A percentile compares a stretch with the other conserved stretches of the same genome.
phyloP scores from a whole-genome alignment of 1,140 invertebrate genomes.

The Drosophila nannoptera region DNA sequence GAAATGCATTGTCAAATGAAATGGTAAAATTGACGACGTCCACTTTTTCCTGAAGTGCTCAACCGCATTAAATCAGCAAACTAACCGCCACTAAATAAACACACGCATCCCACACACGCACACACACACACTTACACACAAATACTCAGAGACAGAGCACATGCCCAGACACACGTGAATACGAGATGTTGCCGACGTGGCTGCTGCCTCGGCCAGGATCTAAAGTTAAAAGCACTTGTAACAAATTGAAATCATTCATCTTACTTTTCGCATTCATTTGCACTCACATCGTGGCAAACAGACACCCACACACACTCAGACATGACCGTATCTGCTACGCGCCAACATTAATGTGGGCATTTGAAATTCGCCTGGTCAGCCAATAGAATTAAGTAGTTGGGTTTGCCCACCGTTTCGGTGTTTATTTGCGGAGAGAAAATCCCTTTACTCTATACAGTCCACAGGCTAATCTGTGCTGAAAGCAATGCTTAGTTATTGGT shows the following conservation, averaged over 20 bases:
- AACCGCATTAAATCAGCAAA: conserved; percentile 75
- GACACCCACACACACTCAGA: conserved; percentile 15
- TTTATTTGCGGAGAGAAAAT: conserved; percentile 30
- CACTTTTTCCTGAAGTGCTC: conserved; percentile 70
- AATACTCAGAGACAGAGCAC: conserved; percentile 17
- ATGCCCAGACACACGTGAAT: conserved; percentile 6
- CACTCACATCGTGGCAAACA: conserved; percentile 36
- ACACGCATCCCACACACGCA: conserved; percentile 12
- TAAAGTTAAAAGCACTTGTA: conserved; percentile 75
- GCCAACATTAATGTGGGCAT: conserved; percentile 36
- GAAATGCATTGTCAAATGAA: conserved; percentile 77
- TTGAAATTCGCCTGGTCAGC: conserved; percentile 47
- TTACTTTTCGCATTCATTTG: conserved; percentile 73
- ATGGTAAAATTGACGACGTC: conserved; percentile 76
- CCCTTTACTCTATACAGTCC: not conserved
- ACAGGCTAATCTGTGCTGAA: not conserved
- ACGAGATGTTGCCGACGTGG: conserved; percentile 17
- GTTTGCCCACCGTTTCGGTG: conserved; percentile 6
- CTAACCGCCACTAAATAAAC: conserved; percentile 75
- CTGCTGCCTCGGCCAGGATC: conserved; percentile 41
- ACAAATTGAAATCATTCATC: conserved; percentile 77
- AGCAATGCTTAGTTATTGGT: not conserved
- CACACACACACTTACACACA: conserved; percentile 21
- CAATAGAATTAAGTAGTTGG: conserved; percentile 48
- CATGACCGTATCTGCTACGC: not conserved